These are phyloP conservation scores for Threskiornis aethiopicus DNA, from an alignment of 2,797 vertebrate species.

Conservation along the genomic window DNA sequence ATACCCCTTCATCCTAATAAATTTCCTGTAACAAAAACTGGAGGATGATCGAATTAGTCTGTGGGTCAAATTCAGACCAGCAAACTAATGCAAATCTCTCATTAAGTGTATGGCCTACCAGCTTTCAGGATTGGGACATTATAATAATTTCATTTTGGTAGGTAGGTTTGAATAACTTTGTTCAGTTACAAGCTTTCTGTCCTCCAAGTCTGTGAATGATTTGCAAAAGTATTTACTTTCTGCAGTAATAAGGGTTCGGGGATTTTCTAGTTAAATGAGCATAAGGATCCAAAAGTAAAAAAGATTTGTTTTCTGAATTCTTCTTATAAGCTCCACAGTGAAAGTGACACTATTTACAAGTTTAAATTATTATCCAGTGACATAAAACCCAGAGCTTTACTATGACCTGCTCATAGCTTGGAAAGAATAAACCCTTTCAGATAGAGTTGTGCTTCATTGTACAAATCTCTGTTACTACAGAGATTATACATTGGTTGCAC, in stretches of 20 bases:
- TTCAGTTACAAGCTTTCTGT: not conserved
- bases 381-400: not conserved
- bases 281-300: not conserved
- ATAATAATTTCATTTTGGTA: not conserved
- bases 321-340: not conserved
- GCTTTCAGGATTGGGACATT: not conserved
- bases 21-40: not conserved
- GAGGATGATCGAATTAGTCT: not conserved
- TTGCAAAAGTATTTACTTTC: not conserved
- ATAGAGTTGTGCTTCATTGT: not conserved
- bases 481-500: not conserved
- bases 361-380: not conserved
- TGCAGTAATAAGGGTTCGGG: rapidly evolving
- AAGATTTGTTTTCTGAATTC: not conserved
- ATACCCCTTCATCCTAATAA: not conserved
- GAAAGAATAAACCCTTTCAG: not conserved
- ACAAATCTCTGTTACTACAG: not conserved
- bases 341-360: not conserved
- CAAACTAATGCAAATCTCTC: not conserved
- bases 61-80: not conserved
- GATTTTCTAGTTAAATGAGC: not conserved
- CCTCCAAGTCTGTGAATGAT: not conserved
- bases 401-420: not conserved
- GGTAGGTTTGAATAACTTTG: not conserved
- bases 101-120: not conserved